Conservation (phyloP, 2,797 vertebrate genomes). For the Dermochelys coriacea region DNA sequence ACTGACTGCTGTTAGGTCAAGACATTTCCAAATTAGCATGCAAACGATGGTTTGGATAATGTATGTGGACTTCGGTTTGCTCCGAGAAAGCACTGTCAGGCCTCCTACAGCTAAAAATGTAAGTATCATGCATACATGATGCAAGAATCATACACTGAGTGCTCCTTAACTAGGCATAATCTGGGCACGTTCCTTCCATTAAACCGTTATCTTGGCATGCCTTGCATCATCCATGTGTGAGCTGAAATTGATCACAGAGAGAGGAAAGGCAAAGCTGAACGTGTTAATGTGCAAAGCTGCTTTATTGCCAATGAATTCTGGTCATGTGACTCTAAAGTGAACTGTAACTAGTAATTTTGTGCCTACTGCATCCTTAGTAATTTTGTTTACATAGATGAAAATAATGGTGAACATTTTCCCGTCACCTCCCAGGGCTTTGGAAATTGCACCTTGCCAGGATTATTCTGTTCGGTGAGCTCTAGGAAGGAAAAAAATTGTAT, state of each 20-base stretch:
- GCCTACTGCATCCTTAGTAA: not conserved
- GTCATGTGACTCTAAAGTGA: not conserved
- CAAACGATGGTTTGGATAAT: not conserved
- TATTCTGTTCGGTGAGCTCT: not conserved
- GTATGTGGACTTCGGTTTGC: accelerated
- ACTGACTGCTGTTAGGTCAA: not conserved
- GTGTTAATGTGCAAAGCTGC: not conserved
- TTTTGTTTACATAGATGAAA: not conserved
- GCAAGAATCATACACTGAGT: not conserved
- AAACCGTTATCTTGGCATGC: not conserved
- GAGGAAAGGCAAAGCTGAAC: not conserved
- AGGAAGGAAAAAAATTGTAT: not conserved
- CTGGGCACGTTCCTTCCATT: not conserved
- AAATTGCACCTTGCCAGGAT: not conserved
- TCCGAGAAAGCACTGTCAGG: accelerated
- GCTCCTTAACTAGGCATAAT: not conserved
- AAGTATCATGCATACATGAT: not conserved
- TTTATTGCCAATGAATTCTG: not conserved
- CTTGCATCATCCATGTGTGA: not conserved
- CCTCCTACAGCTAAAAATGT: accelerated
- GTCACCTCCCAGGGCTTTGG: not conserved
- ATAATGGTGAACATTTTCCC: not conserved
- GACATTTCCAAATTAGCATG: not conserved
- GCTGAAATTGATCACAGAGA: not conserved
- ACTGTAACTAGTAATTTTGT: not conserved